Percentiles rank a stretch among this genome's conserved stretches.
phyloP scores from a whole-genome alignment of 1,140 invertebrate species.

The Calliphora vicina region DNA sequence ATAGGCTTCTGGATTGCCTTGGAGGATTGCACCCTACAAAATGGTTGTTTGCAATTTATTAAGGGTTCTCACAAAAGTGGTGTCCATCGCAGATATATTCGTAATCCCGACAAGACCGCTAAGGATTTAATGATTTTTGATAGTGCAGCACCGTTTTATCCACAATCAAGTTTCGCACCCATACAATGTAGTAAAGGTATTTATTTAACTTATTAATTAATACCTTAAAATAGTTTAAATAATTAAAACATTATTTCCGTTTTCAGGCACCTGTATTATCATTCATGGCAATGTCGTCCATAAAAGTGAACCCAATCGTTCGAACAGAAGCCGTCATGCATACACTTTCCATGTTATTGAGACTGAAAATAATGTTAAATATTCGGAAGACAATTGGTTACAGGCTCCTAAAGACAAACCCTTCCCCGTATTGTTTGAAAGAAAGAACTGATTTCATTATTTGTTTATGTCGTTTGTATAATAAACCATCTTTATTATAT shows the following conservation, averaged over 20 bases:
- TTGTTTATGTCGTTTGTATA: neutral
- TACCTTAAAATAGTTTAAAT: neutral
- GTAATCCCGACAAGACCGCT: constrained; percentile 73
- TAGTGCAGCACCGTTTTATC: constrained; percentile 73
- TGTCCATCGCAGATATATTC: constrained; percentile 73
- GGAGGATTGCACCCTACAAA: constrained; percentile 89
- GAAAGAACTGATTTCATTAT: constrained; percentile 45
- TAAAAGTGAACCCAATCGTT: constrained; percentile 87
- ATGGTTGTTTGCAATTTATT: constrained; percentile 94
- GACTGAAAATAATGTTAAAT: constrained; percentile 73
- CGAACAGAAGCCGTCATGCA: constrained; percentile 83
- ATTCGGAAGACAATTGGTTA: constrained; percentile 87
- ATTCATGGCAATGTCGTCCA: constrained; percentile 95
- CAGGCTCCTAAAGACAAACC: constrained; percentile 70
- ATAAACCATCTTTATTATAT: neutral
- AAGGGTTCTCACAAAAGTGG: constrained; percentile 89
- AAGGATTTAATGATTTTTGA: constrained; percentile 73
- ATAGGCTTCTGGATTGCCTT: constrained; percentile 95
- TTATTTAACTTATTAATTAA: neutral
- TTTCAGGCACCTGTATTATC: constrained; percentile 82
- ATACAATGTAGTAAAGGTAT: constrained; percentile 83
- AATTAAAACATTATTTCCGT: constrained; percentile 41
- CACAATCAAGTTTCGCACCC: constrained; percentile 78
- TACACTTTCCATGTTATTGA: constrained; percentile 97
- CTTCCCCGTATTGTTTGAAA: constrained; percentile 71